Base-by-base conservation (phyloP, 2,797 vertebrate genomes). In the Dermochelys coriacea region DNA sequence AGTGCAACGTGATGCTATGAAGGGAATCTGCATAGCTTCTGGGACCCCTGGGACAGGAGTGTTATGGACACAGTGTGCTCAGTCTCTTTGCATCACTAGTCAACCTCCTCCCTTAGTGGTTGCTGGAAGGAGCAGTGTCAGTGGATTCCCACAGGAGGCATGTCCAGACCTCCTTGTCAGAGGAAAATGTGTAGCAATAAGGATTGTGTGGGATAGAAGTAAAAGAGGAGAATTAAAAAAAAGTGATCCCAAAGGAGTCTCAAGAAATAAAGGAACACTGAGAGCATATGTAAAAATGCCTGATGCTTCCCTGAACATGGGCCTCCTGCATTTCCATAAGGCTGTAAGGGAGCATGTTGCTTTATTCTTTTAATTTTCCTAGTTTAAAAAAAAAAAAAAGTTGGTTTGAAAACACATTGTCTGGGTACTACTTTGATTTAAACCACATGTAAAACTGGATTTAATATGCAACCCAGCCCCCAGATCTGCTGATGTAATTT, bases 401-500 rank as follows among this genome's bases (percentile, higher is more conserved):
- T 61, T 21, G 41, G 41, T 80, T 87, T 82, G 80, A 86, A 95
- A 94, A 85, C 78, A 85, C 68, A 27, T 25, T 12, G 50, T 19
- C 77, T 49, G 78, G 5, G 2, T 2, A 77, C 77, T 3, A 34
- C 19, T 85, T 29, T 16, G 49, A 95, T 78, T 45, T 15, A 87
- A 96, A 78, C 75, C 93, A 93, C 6, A 9, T 61, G 87, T 14
- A 80, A 94, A 97, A 90, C 95, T 52, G 77, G 78, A 94, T 93
- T 96, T 95, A 94, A 95, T 93, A 94, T 83, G 94, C 88, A 89
- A 94, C 64, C 52, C 85, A 92, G 90, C 55, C 88, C 93, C 91
- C 96, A 91, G 92, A 97, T 95, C 95, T 92, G 92, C 77, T 95
- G 92, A 84, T 49, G 59, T 92, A 52, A 91, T 57, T 82, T 90